Base-by-base conservation (phyloP, 2,113 vertebrate genomes). In the Sclerurus mexicanus region DNA sequence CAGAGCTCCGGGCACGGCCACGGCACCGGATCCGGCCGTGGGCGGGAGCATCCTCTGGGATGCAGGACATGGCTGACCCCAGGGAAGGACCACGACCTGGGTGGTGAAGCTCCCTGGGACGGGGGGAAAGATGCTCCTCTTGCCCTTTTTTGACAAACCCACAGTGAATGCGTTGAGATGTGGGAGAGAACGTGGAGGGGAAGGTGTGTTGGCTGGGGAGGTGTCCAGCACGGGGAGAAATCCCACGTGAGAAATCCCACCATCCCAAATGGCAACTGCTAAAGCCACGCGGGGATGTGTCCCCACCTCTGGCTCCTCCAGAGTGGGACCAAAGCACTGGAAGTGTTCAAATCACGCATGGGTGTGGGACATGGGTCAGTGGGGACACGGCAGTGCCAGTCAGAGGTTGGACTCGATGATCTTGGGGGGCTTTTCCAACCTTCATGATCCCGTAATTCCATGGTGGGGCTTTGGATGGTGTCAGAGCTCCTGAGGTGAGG, bases 331-430 rank as follows among this genome's bases (percentile, higher is more conserved):
- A 37, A 20, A 52, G 3, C 39, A 49, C 56, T 31, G 67, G 46
- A 21, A 62, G 37, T 4, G 37, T 3, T 28, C 44, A 0, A 4
- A 44, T 1, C 31, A 0, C 24, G 8, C 4, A 8, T 1, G 55
- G 20, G 12, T 6, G 55, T 15, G 44, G 20, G 37, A 33, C 21
- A 2, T 17, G 68, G 81, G 56, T 22, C 6, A 17, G 60, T 39
- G 76, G 49, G 23, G 47, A 22, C 40, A 23, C 8, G 2, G 21
- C 50, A 27, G 52, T 53, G 52, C 52, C 24, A 23, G 22, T 5
- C 25, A 6, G 9, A 3, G 46, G 13, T 13, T 17, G 53, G 53
- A 16, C 37, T 28, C 9, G 1, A 1, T 7, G 46, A 15, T 25
- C 46, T 24, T 6, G 31, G 16, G 14, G 20, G 46, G 30, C 16